Conservation (phyloP, 2,888 invertebrate genomes). For the Oxystoma pomonae region DNA sequence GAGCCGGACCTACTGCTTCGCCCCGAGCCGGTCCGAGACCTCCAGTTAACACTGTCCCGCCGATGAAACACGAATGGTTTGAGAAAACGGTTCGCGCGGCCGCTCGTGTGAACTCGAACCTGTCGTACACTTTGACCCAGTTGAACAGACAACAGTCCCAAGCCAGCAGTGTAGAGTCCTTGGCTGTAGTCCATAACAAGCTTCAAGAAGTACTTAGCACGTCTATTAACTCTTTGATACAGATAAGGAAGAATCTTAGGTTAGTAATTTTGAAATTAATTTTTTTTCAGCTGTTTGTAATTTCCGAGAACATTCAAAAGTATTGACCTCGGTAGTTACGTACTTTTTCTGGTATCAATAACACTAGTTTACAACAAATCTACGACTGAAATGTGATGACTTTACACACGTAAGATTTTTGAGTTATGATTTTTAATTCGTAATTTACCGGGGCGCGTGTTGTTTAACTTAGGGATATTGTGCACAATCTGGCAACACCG, state of each 20-base stretch:
- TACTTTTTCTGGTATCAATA: too few relatives aligned
- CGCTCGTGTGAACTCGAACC: slow-evolving; percentile 55
- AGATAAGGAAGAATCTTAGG: slow-evolving; percentile 54
- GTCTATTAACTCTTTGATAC: slow-evolving; percentile 52
- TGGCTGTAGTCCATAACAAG: slow-evolving; percentile 53
- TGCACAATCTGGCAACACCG: too few relatives aligned
- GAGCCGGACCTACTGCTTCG: background rate
- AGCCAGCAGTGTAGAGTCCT: slow-evolving; percentile 50
- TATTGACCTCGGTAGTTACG: too few relatives aligned
- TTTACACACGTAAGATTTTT: too few relatives aligned
- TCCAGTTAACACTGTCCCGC: slow-evolving; percentile 4
- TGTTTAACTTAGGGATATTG: too few relatives aligned
- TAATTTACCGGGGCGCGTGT: too few relatives aligned
- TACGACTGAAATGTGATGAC: too few relatives aligned
- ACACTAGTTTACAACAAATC: too few relatives aligned
- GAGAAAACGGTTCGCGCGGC: slow-evolving; percentile 56
- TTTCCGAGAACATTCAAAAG: too few relatives aligned
- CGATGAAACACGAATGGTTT: slow-evolving; percentile 52
- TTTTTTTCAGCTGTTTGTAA: too few relatives aligned
- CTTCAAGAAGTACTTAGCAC: slow-evolving; percentile 55
- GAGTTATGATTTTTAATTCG: too few relatives aligned
- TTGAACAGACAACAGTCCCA: slow-evolving; percentile 53
- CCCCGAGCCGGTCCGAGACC: background rate
- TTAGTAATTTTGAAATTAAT: background rate
- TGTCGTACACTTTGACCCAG: slow-evolving; percentile 51